Evolutionary conservation across 2,113 vertebrate species (phyloP).

Genomic region (Raja brachyura): DNA sequence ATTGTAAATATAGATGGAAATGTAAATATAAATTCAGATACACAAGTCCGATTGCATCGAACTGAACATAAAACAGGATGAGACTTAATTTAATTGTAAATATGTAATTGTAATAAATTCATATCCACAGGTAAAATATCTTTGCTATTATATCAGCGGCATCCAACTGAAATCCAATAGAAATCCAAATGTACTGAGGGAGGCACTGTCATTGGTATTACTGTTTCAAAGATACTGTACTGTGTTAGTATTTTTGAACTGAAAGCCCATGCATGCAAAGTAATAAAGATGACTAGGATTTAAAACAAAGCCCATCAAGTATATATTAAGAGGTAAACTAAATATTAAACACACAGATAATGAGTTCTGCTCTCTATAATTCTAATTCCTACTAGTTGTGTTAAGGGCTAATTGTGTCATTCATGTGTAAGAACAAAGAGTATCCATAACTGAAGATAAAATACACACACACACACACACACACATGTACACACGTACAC

Average conservation of each 20-base stretch:
- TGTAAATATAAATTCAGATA: constrained; percentile 11
- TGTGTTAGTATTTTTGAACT: background rate
- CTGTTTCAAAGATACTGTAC: background rate
- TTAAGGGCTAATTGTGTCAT: constrained; percentile 21
- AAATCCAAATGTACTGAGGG: background rate
- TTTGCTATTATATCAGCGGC: too few relatives aligned
- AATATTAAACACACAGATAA: background rate
- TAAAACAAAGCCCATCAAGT: background rate
- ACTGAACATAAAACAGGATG: too few relatives aligned
- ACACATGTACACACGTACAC: too few relatives aligned
- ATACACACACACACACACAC: background rate
- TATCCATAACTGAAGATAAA: background rate
- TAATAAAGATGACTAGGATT: background rate
- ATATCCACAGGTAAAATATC: too few relatives aligned
- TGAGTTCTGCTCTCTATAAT: background rate
- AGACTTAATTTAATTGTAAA: too few relatives aligned
- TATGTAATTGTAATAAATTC: too few relatives aligned
- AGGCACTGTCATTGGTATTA: background rate
- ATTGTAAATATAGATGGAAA: background rate
- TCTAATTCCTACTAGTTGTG: background rate
- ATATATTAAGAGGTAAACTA: background rate
- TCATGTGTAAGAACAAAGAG: constrained; percentile 6
- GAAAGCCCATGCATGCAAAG: background rate
- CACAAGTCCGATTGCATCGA: background rate
- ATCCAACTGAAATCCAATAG: too few relatives aligned